Percentiles rank a stretch among this genome's conserved stretches.
Evolutionary conservation across 2,888 invertebrate genomes (phyloP).

Genomic region (Stenolophus ochropezus): DNA sequence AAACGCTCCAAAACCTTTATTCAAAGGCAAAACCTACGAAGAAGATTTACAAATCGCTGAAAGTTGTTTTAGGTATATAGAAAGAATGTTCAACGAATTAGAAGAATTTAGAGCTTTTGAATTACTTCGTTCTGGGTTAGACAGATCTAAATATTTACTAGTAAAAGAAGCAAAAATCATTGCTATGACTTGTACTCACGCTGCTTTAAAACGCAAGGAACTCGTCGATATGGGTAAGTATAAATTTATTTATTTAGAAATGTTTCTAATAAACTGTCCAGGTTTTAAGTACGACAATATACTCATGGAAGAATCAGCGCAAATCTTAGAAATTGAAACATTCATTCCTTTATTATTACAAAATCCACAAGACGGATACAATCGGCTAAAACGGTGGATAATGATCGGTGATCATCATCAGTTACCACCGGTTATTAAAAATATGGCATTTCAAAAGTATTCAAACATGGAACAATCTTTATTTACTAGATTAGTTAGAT

Average conservation of each 20-base stretch:
- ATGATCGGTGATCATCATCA: conserved; percentile 99
- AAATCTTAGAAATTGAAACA: conserved; percentile 99
- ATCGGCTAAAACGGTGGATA: conserved; percentile 98
- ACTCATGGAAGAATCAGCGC: conserved; percentile 99
- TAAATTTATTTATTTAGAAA: background rate
- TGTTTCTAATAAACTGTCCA: conserved; percentile 66
- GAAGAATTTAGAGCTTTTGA: conserved; percentile 99
- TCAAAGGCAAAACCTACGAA: conserved; percentile 84
- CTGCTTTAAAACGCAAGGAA: conserved; percentile 96
- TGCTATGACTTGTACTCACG: conserved; percentile 99
- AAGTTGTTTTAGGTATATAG: conserved; percentile 93
- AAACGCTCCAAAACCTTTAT: conserved; percentile 94
- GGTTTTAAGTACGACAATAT: conserved; percentile 99
- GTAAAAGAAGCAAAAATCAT: conserved; percentile 99
- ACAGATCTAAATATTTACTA: conserved; percentile 95
- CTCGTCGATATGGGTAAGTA: conserved; percentile 91
- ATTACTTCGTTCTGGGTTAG: conserved; percentile 93
- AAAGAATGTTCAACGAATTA: conserved; percentile 95
- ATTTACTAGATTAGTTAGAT: conserved; percentile 95
- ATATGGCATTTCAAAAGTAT: conserved; percentile 99
- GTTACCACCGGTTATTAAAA: conserved; percentile 98
- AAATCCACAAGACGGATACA: conserved; percentile 97
- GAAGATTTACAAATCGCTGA: conserved; percentile 92
- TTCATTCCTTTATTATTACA: conserved; percentile 99
- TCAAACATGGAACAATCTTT: conserved; percentile 99